These are phyloP conservation scores for Ganaspis sp. DNA, from an alignment of 1,140 invertebrate species.

Conservation along the genomic window DNA sequence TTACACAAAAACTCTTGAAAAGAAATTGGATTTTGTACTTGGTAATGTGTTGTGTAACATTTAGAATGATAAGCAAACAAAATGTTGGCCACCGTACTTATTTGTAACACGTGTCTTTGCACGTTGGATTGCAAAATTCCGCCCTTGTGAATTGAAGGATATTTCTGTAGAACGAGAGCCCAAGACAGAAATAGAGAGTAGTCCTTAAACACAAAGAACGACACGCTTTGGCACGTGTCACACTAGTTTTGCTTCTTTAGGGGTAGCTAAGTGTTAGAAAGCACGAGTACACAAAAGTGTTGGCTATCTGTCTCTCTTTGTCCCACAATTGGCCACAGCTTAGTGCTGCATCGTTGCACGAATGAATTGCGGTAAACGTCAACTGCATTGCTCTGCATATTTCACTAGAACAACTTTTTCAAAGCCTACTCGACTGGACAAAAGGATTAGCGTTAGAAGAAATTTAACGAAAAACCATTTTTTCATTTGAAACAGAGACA, in stretches of 20 bases:
- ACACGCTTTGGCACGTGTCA: slow-evolving; percentile 44
- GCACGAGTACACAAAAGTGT: slow-evolving; percentile 23
- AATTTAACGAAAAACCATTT: background rate
- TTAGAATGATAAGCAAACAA: slow-evolving; percentile 23
- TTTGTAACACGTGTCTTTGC: slow-evolving; percentile 37
- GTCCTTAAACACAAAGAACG: background rate
- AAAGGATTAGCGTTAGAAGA: background rate
- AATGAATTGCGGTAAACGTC: slow-evolving; percentile 16
- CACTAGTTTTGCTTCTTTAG: background rate
- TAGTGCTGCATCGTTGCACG: slow-evolving; percentile 38
- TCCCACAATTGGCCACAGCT: slow-evolving; percentile 43
- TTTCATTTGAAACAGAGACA: background rate
- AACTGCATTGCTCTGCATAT: slow-evolving; percentile 38
- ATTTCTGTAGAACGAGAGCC: slow-evolving; percentile 16
- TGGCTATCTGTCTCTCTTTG: slow-evolving; percentile 14
- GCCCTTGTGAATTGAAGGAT: slow-evolving; percentile 25
- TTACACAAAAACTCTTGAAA: no score
- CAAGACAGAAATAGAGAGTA: background rate
- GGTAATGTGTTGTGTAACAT: background rate
- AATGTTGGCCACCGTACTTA: background rate
- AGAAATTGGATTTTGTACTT: background rate
- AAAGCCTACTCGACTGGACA: background rate
- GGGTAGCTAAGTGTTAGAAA: slow-evolving; percentile 35
- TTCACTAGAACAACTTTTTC: background rate
- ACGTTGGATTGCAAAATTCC: slow-evolving; percentile 25